Evolutionary conservation across 2,113 vertebrate species (phyloP).

Genomic region (Triplophysa rosa): DNA sequence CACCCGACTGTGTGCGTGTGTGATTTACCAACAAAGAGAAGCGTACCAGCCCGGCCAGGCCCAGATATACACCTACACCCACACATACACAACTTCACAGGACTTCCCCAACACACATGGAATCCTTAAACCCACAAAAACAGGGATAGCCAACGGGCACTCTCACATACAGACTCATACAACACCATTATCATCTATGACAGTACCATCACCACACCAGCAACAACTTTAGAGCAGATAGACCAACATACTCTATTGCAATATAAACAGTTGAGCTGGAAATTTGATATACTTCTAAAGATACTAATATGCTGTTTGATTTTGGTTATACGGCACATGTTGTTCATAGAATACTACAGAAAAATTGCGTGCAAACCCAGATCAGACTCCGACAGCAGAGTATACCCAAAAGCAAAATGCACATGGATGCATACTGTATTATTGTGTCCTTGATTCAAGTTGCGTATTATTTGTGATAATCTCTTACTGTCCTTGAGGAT

Average conservation of each 20-base stretch:
- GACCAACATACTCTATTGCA: background rate
- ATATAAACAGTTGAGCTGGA: too few relatives aligned
- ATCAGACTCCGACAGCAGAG: background rate
- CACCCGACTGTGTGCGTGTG: slow-evolving; percentile 45
- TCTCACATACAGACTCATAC: slow-evolving; percentile 25
- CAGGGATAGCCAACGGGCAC: slow-evolving; percentile 10
- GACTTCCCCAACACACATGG: slow-evolving; percentile 22
- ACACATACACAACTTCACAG: slow-evolving; percentile 27
- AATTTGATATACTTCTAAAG: too few relatives aligned
- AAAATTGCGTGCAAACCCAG: slow-evolving; percentile 4
- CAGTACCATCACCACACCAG: slow-evolving; percentile 24
- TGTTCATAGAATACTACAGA: background rate
- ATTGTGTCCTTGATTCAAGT: slow-evolving; percentile 30
- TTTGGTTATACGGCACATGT: background rate
- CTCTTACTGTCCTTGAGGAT: slow-evolving; percentile 48
- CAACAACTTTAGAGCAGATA: slow-evolving; percentile 6
- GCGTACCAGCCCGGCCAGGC: slow-evolving; percentile 37
- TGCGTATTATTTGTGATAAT: slow-evolving; percentile 43
- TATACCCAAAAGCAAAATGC: slow-evolving; percentile 22
- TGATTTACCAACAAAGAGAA: slow-evolving; percentile 64
- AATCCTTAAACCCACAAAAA: slow-evolving; percentile 27
- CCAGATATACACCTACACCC: slow-evolving; percentile 44
- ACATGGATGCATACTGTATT: slow-evolving; percentile 34
- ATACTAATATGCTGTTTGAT: background rate
- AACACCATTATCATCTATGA: slow-evolving; percentile 19